Percentiles rank a stretch among this genome's conserved stretches.
Evolutionary conservation across 53 echinoderm and acorn worm species (phyloP).

Genomic region (Luidia sarsii): DNA sequence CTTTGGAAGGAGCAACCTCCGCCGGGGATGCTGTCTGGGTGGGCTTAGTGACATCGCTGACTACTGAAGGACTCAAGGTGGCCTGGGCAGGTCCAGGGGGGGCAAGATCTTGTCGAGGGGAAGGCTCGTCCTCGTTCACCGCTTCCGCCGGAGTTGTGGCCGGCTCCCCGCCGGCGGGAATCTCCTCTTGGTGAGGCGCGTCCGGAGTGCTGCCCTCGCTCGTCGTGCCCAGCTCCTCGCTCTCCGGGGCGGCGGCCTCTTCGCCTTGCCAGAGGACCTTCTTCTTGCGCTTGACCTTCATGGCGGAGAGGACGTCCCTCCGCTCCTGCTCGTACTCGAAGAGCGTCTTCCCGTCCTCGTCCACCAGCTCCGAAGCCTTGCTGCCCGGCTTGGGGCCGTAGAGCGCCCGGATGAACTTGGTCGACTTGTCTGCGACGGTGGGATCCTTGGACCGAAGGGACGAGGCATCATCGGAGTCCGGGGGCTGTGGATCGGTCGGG

Average conservation of each 20-base stretch:
- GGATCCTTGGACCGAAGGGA: slow-evolving; percentile 22
- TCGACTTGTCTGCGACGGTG: slow-evolving; percentile 21
- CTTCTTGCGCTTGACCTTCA: slow-evolving; percentile 62
- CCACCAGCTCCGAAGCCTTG: slow-evolving; percentile 39
- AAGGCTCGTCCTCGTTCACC: too few species aligned
- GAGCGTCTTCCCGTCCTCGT: slow-evolving; percentile 42
- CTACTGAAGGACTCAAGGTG: too few species aligned
- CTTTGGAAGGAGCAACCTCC: too few species aligned
- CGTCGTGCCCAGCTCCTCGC: too few species aligned
- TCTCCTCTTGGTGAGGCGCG: too few species aligned
- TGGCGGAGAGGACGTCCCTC: slow-evolving; percentile 44
- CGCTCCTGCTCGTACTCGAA: slow-evolving; percentile 57
- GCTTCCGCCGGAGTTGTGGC: too few species aligned
- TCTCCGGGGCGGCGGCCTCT: slow-evolving; percentile 28
- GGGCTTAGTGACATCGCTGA: too few species aligned
- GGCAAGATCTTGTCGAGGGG: too few species aligned
- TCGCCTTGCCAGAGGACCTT: slow-evolving; percentile 69
- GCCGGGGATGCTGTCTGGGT: too few species aligned
- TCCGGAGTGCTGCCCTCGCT: too few species aligned
- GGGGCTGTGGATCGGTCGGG: background rate
- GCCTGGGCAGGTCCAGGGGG: too few species aligned
- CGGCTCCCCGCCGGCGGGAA: too few species aligned
- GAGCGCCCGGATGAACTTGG: slow-evolving; percentile 23
- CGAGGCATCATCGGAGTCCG: slow-evolving; percentile 16
- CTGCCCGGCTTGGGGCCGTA: slow-evolving; percentile 26